A percentile compares a stretch with the other conserved stretches of the same genome.
These are phyloP conservation scores for Augochlora pura DNA, from an alignment of 1,140 invertebrate species.

Conservation along the genomic window DNA sequence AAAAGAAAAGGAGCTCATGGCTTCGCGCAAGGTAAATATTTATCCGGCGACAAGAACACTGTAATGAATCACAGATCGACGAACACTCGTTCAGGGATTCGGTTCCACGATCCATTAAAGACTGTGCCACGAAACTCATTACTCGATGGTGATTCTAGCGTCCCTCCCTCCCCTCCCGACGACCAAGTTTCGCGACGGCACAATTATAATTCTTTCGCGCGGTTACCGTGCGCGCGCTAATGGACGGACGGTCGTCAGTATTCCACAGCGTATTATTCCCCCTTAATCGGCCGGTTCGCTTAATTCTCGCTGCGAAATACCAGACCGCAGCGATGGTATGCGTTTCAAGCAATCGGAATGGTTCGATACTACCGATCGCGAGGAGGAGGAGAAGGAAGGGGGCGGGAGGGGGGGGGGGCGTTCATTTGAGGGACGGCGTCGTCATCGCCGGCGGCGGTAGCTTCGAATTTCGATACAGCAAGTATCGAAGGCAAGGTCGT, in stretches of 20 bases:
- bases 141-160: neutral
- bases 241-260: neutral
- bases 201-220: slow-evolving; percentile 4
- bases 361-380: neutral
- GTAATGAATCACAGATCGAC: too few species aligned
- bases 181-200: neutral
- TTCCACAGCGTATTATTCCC: slow-evolving; percentile 14
- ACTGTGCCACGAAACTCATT: neutral
- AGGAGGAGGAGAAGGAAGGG: neutral
- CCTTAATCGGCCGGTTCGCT: neutral
- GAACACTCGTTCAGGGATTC: too few species aligned
- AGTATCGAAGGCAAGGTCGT: slow-evolving; percentile 11
- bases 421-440: too few species aligned
- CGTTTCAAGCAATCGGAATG: neutral
- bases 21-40: too few species aligned
- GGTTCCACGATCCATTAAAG: neutral
- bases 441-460: too few species aligned
- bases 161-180: too few species aligned
- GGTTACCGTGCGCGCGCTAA: neutral
- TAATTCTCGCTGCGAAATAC: slow-evolving; percentile 3
- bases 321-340: neutral
- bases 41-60: too few species aligned
- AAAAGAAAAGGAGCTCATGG: too few species aligned
- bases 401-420: neutral
- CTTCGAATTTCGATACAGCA: slow-evolving; percentile 37